Base-by-base conservation (phyloP, 2,888 invertebrate species). In the Enchytraeus crypticus region DNA sequence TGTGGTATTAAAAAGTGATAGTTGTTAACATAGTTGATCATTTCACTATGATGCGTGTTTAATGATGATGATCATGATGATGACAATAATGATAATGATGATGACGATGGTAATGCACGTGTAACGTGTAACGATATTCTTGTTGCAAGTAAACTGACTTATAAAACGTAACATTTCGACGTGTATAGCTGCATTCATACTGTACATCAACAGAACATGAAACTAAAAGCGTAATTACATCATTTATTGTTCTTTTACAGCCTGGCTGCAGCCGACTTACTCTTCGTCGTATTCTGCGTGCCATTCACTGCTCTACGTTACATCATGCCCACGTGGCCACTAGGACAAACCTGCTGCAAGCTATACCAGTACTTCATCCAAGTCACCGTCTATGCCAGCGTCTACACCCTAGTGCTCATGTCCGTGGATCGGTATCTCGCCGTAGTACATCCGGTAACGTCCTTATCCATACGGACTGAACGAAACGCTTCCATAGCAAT, bases 231-330 rank as follows among this genome's bases (percentile, higher is more conserved):
- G n/a, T n/a, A n/a, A n/a, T n/a, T n/a, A n/a, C n/a, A n/a, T n/a
- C n/a, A n/a, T n/a, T 38, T 38, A 38, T 38, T 38, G 8, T 18
- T 38, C 11, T 38, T 14, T 38, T 18, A 38, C 18, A 38, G 38
- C 21, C 46, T 57, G 2, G 49, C 49, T 23, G 26, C n/a, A 29
- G 49, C 57, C 14, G 55, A 54, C 27, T 27, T 54, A 5, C 32
- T 54, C 43, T 54, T 54, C 55, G 34, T 54, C 38, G 38, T 54
- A 21, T 23, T 54, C 55, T 54, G 55, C 55, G 55, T 93, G 26
- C 92, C 93, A 0, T 92, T 92, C 79, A 93, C 92, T 0, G 92
- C 91, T 0, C 87, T 89, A 21, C 90, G 90, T 73, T 93, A 92
- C 77, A 88, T 90, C 14, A 58, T 90, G 74, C 86, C 88, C 5